Conservation (phyloP, 2,888 invertebrate species). For the Drosophila birchii region DNA sequence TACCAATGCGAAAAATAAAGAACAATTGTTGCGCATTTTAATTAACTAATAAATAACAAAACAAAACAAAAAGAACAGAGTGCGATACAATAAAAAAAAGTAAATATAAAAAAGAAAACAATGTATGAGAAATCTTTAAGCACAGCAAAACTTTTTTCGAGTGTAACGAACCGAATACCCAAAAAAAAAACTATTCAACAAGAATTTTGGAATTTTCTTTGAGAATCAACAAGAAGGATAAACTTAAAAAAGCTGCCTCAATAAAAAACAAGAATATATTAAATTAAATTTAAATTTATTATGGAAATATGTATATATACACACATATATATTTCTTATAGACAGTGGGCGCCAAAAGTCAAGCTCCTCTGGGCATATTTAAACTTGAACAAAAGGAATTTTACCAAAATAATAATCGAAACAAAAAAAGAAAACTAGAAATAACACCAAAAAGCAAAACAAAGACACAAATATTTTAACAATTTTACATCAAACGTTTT, state of each 20-base stretch:
- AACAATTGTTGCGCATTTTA: constrained; percentile 59
- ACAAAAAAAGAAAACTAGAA: neutral
- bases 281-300: constrained; percentile 34
- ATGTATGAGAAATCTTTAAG: constrained; percentile 30
- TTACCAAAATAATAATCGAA: constrained; percentile 51
- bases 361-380: constrained; percentile 22
- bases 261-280: constrained; percentile 25
- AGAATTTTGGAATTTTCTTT: constrained; percentile 31
- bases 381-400: constrained; percentile 51
- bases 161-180: constrained; percentile 35
- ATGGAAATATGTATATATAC: constrained; percentile 26
- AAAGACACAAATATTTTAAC: constrained; percentile 27
- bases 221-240: constrained; percentile 26
- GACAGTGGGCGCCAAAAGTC: constrained; percentile 29
- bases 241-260: constrained; percentile 47
- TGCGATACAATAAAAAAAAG: constrained; percentile 53
- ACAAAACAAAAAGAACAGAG: constrained; percentile 26
- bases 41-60: constrained; percentile 21
- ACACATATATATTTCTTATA: constrained; percentile 37
- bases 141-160: constrained; percentile 42
- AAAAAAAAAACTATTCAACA: constrained; percentile 23
- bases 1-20: constrained; percentile 34
- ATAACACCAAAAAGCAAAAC: constrained; percentile 31
- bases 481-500: constrained; percentile 38
- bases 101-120: constrained; percentile 8